Percentiles rank a stretch among this genome's conserved stretches.
These are phyloP conservation scores for Calliscelio sp. DNA, from an alignment of 2,888 invertebrate species.

Conservation along the genomic window DNA sequence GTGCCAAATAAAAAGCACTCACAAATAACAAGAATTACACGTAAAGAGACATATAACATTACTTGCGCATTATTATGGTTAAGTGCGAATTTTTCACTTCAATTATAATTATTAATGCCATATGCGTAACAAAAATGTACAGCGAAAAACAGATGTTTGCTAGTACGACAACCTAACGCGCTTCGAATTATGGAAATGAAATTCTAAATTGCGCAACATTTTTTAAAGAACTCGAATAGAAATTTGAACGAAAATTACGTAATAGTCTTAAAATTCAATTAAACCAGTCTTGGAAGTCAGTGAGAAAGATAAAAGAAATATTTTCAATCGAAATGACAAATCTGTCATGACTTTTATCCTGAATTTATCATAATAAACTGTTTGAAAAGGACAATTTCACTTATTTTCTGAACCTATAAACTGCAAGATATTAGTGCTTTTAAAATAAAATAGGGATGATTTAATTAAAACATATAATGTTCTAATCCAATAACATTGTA, in stretches of 20 bases:
- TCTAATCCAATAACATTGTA: too few species aligned
- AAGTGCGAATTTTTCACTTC: neutral
- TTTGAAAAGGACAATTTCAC: too few species aligned
- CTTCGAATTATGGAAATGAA: neutral
- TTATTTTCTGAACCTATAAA: too few species aligned
- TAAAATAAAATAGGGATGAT: too few species aligned
- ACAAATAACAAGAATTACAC: neutral
- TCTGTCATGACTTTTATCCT: too few species aligned
- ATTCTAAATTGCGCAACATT: neutral
- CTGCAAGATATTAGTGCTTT: too few species aligned
- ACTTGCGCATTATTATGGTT: neutral
- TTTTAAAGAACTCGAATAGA: neutral
- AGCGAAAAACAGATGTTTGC: neutral
- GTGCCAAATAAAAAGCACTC: conserved; percentile 4
- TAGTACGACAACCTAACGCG: too few species aligned
- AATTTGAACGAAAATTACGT: conserved; percentile 1
- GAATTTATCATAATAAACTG: too few species aligned
- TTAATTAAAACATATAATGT: too few species aligned
- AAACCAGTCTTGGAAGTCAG: neutral
- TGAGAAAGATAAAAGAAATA: too few species aligned
- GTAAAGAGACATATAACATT: neutral
- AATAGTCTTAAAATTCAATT: neutral
- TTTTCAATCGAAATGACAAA: too few species aligned
- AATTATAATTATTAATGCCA: neutral
- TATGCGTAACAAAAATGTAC: neutral